Evolutionary conservation across 1,140 invertebrate genomes (phyloP), one percentile per base, ranked within the genome.

Genomic region (Penaeus indicus): DNA sequence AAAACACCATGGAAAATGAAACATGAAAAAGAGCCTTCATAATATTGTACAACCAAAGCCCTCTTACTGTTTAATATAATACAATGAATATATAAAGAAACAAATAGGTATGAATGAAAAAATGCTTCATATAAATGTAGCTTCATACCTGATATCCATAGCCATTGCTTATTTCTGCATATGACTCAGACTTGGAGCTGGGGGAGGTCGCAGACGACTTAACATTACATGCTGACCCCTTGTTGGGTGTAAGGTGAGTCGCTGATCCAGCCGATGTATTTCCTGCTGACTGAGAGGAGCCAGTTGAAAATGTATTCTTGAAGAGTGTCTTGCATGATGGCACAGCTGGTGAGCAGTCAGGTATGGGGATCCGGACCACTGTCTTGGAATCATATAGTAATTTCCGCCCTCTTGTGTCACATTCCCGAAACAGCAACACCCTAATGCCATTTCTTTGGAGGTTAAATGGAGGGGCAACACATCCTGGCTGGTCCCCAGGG

Each of bases 331-430:
- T 88, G 60, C 79, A 75, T 13, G 86, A 81, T 2, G 86, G 67
- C 22, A 69, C 18, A 22, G 22, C 38, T 22, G 80, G 21, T 19
- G 80, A 63, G 25, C 38, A 69, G n/a, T 89, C 80, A n/a, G 87
- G 91, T 4, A 93, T 90, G 38, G 93, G 91, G 19, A 95, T 92
- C 92, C 94, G 95, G 86, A 95, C 94, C 91, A 96, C 94, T 47
- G 95, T 94, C 90, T 95, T 94, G 10, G 97, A 97, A 93, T 98
- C 97, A 93, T 97, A 98, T 16, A 98, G 93, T 27, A 98, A 93
- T 91, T 96, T 96, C 85, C 96, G 94, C 21, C 96, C 96, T 89
- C 95, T 94, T 92, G 95, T 95, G 91, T 97, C 97, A 92, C 96
- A 96, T 93, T 98, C 97, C 91, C 95, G 95, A 93, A 97, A 97